These are phyloP conservation scores for Druon quercuslanigerum DNA, from an alignment of 1,140 invertebrate genomes.

Conservation along the genomic window DNA sequence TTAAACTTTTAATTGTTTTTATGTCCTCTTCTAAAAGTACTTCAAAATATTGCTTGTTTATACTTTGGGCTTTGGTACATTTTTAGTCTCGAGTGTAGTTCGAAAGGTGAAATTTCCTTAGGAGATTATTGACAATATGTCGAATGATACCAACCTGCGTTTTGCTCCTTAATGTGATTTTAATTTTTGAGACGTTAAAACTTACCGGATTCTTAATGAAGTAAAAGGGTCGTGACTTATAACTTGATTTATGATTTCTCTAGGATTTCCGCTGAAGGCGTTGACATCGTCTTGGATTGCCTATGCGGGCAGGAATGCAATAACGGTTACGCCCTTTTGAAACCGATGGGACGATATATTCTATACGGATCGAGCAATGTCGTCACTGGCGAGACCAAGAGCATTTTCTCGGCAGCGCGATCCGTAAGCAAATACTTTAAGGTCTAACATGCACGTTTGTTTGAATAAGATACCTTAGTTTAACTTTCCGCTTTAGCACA, in stretches of 20 bases:
- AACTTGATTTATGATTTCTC: constrained; percentile 44
- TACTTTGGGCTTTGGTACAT: too few relatives aligned
- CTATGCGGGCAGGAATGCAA: constrained; percentile 92
- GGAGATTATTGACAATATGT: too few relatives aligned
- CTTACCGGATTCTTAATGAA: too few relatives aligned
- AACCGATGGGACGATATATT: constrained; percentile 93
- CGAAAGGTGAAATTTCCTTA: too few relatives aligned
- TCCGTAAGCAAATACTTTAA: constrained; percentile 80
- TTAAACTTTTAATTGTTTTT: too few relatives aligned
- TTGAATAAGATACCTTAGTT: constrained; percentile 11
- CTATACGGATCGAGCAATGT: constrained; percentile 91
- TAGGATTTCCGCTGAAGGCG: constrained; percentile 85
- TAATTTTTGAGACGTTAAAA: too few relatives aligned
- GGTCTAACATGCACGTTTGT: constrained; percentile 34
- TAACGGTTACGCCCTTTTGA: constrained; percentile 87
- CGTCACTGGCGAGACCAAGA: constrained; percentile 91
- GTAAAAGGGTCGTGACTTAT: constrained; percentile 6
- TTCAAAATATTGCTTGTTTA: too few relatives aligned
- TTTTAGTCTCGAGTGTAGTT: too few relatives aligned
- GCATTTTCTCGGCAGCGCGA: constrained; percentile 90
- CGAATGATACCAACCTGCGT: too few relatives aligned
- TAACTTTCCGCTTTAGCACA: too few relatives aligned
- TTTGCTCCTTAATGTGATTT: too few relatives aligned
- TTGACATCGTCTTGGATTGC: constrained; percentile 92
- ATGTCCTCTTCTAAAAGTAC: too few relatives aligned